Base-by-base conservation (phyloP, 2,113 vertebrate genomes). In the Trochalopteron elliotii region DNA sequence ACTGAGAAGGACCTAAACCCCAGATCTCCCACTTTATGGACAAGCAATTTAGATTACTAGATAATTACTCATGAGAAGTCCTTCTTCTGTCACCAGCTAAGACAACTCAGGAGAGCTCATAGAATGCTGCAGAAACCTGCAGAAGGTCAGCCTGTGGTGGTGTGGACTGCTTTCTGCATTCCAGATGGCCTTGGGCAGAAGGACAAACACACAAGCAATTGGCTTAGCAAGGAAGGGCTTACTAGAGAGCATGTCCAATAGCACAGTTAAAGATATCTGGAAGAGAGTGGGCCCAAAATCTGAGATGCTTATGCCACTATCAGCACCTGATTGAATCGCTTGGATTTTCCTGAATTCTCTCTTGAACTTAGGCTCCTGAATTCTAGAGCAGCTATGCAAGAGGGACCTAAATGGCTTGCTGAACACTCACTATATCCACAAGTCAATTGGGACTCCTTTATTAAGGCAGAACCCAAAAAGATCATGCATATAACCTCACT, bases 381-480 rank as follows among this genome's bases (percentile, higher is more conserved):
- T 52, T 75, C 20, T 65, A 83, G 3, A 64, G 21, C 24, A 83
- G 45, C 49, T 33, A 76, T 13, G 20, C 17, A 52, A 83, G n/a
- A 89, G 28, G 24, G 15, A 80, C 21, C 31, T 56, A 61, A 72
- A 83, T 37, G 37, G 17, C n/a, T 77, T 76, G 60, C n/a, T 74
- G 39, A 85, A 71, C 0, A 0, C 37, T n/a, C 70, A 57, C 30
- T 24, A 55, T n/a, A 70, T 2, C 12, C 21, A 22, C 27, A 61
- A 61, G 6, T 40, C 40, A 42, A 76, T 15, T 37, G 40, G 33
- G 31, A 90, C 27, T 83, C 25, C 42, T 70, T 33, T 33, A 57
- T 35, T 53, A 70, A 86, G 21, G 37, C 28, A 80, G 60, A 80
- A 53, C 13, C 78, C 47, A 56, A 52, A 75, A 89, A 80, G 30